These are phyloP conservation scores for Platanista minor DNA, from an alignment of 2,113 vertebrate species.

Conservation along the genomic window DNA sequence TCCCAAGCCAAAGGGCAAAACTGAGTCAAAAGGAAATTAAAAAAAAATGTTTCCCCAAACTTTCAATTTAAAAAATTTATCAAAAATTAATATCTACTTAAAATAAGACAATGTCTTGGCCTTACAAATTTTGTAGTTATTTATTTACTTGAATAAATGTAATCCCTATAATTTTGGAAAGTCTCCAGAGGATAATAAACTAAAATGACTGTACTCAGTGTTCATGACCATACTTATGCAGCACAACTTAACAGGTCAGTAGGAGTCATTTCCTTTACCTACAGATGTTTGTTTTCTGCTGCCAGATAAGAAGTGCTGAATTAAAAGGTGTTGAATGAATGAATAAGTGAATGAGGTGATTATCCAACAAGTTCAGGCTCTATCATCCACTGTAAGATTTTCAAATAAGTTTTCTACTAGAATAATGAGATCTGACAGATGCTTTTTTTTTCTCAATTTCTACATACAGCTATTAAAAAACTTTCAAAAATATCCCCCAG, in stretches of 20 bases:
- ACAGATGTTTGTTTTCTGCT: background rate
- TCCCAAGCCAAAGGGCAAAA: background rate
- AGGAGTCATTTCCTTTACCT: slow-evolving; percentile 35
- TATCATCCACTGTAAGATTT: background rate
- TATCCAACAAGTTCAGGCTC: background rate
- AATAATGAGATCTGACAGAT: background rate
- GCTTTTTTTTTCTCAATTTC: background rate
- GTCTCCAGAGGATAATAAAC: background rate
- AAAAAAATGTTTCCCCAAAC: background rate
- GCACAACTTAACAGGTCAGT: background rate
- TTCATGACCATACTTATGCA: background rate
- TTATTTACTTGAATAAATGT: background rate
- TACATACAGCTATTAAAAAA: background rate
- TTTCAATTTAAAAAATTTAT: background rate
- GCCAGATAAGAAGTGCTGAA: background rate
- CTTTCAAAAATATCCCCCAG: background rate
- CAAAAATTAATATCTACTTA: background rate
- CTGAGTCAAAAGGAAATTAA: background rate
- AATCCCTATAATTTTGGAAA: background rate
- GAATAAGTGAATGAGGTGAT: background rate
- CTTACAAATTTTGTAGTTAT: background rate
- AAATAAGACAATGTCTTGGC: background rate
- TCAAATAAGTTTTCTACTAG: background rate
- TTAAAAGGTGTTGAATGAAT: background rate
- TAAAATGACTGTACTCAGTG: background rate